Percentiles rank a stretch among this genome's conserved stretches.
Evolutionary conservation across 2,113 vertebrate species (phyloP).

Genomic region (Gasterosteus aculeatus): DNA sequence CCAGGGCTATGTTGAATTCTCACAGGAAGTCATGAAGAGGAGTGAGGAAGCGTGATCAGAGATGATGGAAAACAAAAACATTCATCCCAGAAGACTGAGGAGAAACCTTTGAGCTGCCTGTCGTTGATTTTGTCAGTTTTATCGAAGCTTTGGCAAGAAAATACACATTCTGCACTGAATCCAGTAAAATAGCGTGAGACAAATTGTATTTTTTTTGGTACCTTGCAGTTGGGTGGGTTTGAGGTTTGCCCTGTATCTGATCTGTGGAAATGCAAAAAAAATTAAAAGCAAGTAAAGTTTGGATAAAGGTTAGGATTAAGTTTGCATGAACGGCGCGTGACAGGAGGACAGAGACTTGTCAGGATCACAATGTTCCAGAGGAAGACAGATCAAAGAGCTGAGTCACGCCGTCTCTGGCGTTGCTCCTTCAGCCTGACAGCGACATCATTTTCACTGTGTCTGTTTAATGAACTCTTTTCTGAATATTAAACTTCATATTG

Average conservation of each 20-base stretch:
- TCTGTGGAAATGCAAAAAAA: conserved; percentile 1
- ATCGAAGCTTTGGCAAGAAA: conserved; percentile 7
- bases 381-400: conserved; percentile 6
- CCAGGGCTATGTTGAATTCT: conserved; percentile 50
- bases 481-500: not conserved
- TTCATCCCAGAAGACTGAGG: conserved; percentile 15
- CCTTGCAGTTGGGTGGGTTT: not conserved
- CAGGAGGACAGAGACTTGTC: conserved; percentile 14
- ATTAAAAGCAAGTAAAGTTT: conserved; percentile 4
- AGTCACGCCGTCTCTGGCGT: conserved; percentile 15
- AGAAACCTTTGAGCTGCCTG: conserved; percentile 45
- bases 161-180: not conserved
- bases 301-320: not conserved
- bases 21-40: conserved; percentile 46
- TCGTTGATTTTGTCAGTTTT: conserved; percentile 41
- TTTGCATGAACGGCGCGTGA: conserved; percentile 28
- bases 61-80: conserved; percentile 54
- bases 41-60: conserved; percentile 52
- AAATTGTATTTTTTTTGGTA: not conserved
- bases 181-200: not conserved
- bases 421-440: conserved; percentile 1
- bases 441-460: not conserved
- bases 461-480: not conserved
- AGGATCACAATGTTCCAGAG: conserved; percentile 16
- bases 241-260: not conserved